Percentiles rank a stretch among this genome's conserved stretches.
Evolutionary conservation across 2,113 vertebrate genomes (phyloP).

Genomic region (Pelmatolapia mariae): DNA sequence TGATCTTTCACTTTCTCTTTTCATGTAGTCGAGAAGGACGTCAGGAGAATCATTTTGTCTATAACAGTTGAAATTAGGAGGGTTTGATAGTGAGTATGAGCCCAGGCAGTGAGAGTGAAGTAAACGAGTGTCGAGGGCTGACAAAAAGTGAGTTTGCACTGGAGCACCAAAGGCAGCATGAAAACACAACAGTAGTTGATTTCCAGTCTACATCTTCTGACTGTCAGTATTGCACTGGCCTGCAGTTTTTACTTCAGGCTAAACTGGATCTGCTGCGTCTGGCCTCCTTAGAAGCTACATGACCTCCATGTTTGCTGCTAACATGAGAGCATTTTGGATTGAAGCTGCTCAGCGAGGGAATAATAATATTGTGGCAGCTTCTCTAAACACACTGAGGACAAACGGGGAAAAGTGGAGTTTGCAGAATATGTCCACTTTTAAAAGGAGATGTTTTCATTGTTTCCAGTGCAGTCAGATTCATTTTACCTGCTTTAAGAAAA

Average conservation of each 20-base stretch:
- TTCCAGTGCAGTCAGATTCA: neutral
- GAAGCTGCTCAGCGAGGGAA: neutral
- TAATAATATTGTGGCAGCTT: neutral
- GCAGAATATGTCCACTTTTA: neutral
- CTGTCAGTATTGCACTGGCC: rapidly evolving
- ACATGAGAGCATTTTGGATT: neutral
- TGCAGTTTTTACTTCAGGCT: neutral
- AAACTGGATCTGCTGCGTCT: neutral
- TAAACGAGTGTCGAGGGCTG: neutral
- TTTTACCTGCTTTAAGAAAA: neutral
- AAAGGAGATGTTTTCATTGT: neutral
- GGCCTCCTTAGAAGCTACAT: neutral
- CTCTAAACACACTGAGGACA: neutral
- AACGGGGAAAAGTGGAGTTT: neutral
- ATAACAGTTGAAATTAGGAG: neutral
- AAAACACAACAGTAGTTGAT: neutral
- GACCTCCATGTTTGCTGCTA: neutral
- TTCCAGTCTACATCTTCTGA: neutral
- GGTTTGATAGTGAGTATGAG: neutral
- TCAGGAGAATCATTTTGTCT: neutral
- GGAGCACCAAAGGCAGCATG: neutral
- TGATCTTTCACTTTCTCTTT: neutral
- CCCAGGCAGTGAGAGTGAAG: neutral
- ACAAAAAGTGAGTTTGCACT: neutral
- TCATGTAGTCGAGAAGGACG: neutral